These are phyloP conservation scores for Ctenomys sociabilis DNA, from an alignment of 2,113 vertebrate species.

Conservation along the genomic window DNA sequence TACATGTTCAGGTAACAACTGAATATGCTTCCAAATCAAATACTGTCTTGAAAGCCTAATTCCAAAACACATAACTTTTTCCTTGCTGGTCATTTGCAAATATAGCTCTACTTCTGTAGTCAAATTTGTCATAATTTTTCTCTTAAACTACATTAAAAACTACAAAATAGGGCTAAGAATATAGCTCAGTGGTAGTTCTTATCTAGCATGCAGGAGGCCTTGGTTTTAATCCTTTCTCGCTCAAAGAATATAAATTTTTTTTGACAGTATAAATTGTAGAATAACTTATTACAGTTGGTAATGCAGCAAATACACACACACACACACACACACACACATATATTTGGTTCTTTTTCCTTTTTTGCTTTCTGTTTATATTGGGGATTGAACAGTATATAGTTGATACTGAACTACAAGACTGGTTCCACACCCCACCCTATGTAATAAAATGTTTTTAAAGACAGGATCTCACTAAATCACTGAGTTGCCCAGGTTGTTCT, in stretches of 20 bases:
- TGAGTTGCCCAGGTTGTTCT: background rate
- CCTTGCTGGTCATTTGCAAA: constrained; percentile 15
- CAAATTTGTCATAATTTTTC: constrained; percentile 35
- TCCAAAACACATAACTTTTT: background rate
- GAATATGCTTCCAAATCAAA: constrained; percentile 34
- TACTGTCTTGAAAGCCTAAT: background rate
- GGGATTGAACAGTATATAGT: background rate
- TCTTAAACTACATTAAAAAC: constrained; percentile 26
- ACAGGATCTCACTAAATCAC: background rate
- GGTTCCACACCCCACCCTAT: background rate
- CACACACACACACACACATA: too few species aligned
- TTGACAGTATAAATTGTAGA: constrained; percentile 21
- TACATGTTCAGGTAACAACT: background rate
- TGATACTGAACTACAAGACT: background rate
- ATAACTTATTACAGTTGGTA: background rate
- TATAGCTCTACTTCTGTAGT: background rate
- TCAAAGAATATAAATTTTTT: constrained; percentile 30
- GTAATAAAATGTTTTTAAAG: background rate
- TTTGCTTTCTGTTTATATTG: background rate
- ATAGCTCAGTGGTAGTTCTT: background rate
- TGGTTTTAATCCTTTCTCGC: background rate
- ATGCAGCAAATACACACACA: background rate
- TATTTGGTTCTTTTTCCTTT: background rate
- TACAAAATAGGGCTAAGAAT: background rate
- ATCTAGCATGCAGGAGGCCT: background rate